Evolutionary conservation across 2,797 vertebrate species (phyloP), one percentile per base, ranked within the genome.

Genomic region (Brotula barbata): DNA sequence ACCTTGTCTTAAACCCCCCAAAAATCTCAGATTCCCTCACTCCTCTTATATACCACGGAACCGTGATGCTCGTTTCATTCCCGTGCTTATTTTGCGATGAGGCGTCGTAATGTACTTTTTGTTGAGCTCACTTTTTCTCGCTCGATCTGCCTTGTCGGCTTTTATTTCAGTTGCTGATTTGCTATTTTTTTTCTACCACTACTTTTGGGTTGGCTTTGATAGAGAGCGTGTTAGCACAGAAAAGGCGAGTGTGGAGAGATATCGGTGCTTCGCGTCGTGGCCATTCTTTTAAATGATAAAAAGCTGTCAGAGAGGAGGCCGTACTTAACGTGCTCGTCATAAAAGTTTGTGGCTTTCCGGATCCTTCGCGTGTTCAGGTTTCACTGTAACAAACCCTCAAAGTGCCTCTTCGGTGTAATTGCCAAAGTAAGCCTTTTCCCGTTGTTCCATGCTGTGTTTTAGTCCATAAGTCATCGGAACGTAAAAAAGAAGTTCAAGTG

Each of bases 31-130:
- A 16, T 20, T 58, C 31, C 33, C 53, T 25, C 3, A 16, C 47
- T 15, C 25, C 44, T 44, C 25, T 47, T 19, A n/a, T 63, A 45
- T 51, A 58, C 58, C 49, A 58, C 47, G 73, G 20, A 21, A 65
- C 44, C 62, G 25, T 15, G 45, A 57, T 71, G 49, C 48, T 37
- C 36, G 14, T 2, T 59, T 42, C 54, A 53, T 55, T 66, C 43
- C 55, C 20, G 40, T 23, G 50, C 55, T 68, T 66, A 44, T 53
- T 71, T 73, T 53, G 16, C 55, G 58, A 74, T 70, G 22, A 72
- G 55, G 45, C 57, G 48, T 40, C 46, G 63, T 75, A 71, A 82
- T 82, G 76, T 62, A 70, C 49, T 77, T 75, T 71, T 43, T 19
- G 23, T 15, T 58, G 10, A 20, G 14, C 23, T 39, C 61, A 46